Evolutionary conservation across 2,888 invertebrate genomes (phyloP).

Genomic region (Dryadula phaetusa): DNA sequence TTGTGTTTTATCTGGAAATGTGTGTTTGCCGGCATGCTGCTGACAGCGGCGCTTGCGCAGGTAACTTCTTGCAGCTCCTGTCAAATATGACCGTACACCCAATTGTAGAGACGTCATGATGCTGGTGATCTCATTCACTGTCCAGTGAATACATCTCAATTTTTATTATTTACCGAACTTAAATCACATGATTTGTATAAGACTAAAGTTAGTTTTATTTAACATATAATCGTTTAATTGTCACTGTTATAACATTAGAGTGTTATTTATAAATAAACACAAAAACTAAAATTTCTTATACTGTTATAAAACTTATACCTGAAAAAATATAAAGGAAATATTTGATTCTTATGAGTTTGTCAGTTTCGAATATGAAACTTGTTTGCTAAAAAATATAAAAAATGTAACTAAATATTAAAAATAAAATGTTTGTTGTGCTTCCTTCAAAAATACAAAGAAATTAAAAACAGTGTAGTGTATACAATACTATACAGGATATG

Average conservation of each 20-base stretch:
- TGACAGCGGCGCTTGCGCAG: slow-evolving; percentile 65
- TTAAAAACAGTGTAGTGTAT: background rate
- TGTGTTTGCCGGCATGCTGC: slow-evolving; percentile 62
- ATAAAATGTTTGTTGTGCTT: too few relatives aligned
- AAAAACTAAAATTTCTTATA: background rate
- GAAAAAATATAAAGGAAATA: too few relatives aligned
- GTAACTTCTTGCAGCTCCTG: slow-evolving; percentile 52
- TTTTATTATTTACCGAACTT: background rate
- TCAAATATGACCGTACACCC: slow-evolving; percentile 36
- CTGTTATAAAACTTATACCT: background rate
- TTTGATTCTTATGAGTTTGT: too few relatives aligned
- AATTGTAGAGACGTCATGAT: slow-evolving; percentile 43
- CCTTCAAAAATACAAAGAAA: background rate
- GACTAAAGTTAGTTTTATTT: background rate
- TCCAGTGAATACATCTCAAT: slow-evolving; percentile 1
- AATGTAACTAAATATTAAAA: too few relatives aligned
- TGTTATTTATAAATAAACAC: background rate
- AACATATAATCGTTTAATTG: background rate
- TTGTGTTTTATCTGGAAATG: slow-evolving; percentile 63
- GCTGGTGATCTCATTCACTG: slow-evolving; percentile 48
- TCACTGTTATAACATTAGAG: background rate
- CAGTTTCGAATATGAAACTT: too few relatives aligned
- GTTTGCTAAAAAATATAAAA: background rate
- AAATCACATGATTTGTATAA: background rate
- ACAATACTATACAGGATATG: slow-evolving; percentile 5